These are phyloP conservation scores for Pseudomyrmex dendroicus DNA, from an alignment of 1,140 invertebrate species.

Conservation along the genomic window DNA sequence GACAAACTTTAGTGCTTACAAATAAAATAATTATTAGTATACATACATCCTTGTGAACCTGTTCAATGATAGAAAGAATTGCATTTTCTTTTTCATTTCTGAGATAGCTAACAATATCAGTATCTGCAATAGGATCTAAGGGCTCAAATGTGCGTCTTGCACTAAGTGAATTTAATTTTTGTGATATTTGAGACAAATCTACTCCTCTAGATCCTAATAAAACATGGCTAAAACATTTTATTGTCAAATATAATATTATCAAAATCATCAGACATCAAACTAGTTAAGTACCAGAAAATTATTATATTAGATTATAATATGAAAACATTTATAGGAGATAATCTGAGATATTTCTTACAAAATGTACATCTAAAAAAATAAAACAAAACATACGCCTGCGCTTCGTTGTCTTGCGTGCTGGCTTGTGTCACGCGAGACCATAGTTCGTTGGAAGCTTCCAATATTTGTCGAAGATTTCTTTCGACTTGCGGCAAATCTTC, in stretches of 20 bases:
- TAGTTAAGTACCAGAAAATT: too few relatives aligned
- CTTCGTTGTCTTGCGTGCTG: slow-evolving; percentile 94
- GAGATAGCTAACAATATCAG: slow-evolving; percentile 95
- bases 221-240: slow-evolving; percentile 90
- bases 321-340: too few relatives aligned
- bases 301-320: too few relatives aligned
- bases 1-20: not conserved
- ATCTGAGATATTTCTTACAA: not conserved
- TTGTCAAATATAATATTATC: not conserved
- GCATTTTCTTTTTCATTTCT: slow-evolving; percentile 98
- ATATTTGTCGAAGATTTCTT: slow-evolving; percentile 94
- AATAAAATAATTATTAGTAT: slow-evolving; percentile 18
- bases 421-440: slow-evolving; percentile 94
- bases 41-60: slow-evolving; percentile 93
- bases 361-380: slow-evolving; percentile 7
- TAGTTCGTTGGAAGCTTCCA: slow-evolving; percentile 96
- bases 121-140: slow-evolving; percentile 94
- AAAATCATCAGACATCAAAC: too few relatives aligned
- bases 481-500: slow-evolving; percentile 94
- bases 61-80: slow-evolving; percentile 95
- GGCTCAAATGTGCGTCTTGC: slow-evolving; percentile 94
- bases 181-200: slow-evolving; percentile 95
- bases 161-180: slow-evolving; percentile 95
- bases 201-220: slow-evolving; percentile 96
- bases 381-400: slow-evolving; percentile 89